phyloP scores from a whole-genome alignment of 2,113 vertebrate genomes.

The Melanostigma gelatinosum region DNA sequence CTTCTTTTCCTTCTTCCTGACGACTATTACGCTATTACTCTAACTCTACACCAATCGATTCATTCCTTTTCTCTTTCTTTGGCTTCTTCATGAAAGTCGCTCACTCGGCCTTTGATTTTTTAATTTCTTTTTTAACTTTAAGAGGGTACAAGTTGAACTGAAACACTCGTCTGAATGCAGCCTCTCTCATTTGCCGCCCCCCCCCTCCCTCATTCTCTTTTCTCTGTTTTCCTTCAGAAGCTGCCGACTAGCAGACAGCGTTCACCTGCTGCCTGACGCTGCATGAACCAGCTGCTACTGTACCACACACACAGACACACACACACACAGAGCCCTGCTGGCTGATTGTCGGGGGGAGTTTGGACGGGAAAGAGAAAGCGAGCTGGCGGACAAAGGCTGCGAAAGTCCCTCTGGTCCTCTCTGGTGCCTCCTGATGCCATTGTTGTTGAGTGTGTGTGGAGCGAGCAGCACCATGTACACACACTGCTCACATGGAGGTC shows the following conservation, averaged over 20 bases:
- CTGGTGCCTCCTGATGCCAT: constrained; percentile 53
- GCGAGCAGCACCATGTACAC: background rate
- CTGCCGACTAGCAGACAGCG: constrained; percentile 66
- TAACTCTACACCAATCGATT: background rate
- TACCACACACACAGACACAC: constrained; percentile 37
- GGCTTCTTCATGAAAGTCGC: constrained; percentile 25
- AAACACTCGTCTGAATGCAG: constrained; percentile 39
- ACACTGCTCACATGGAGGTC: background rate
- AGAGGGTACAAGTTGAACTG: constrained; percentile 23
- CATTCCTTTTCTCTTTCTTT: constrained; percentile 3
- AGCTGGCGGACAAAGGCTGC: constrained; percentile 55
- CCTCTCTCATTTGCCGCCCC: constrained; percentile 20
- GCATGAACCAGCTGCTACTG: constrained; percentile 79
- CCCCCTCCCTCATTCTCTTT: constrained; percentile 35
- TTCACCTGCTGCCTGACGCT: constrained; percentile 79
- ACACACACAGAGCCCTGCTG: constrained; percentile 48
- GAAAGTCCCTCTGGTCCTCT: constrained; percentile 54
- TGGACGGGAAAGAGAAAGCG: constrained; percentile 63
- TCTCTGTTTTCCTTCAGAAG: constrained; percentile 70
- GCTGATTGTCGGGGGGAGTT: constrained; percentile 66
- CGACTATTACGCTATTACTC: constrained; percentile 11
- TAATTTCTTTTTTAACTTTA: constrained; percentile 6
- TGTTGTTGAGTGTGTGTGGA: constrained; percentile 38
- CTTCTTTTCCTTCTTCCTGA: background rate
- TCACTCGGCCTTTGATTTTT: constrained; percentile 1